Conservation (phyloP, 2,797 vertebrate species). For the Otolemur crassicaudatus region DNA sequence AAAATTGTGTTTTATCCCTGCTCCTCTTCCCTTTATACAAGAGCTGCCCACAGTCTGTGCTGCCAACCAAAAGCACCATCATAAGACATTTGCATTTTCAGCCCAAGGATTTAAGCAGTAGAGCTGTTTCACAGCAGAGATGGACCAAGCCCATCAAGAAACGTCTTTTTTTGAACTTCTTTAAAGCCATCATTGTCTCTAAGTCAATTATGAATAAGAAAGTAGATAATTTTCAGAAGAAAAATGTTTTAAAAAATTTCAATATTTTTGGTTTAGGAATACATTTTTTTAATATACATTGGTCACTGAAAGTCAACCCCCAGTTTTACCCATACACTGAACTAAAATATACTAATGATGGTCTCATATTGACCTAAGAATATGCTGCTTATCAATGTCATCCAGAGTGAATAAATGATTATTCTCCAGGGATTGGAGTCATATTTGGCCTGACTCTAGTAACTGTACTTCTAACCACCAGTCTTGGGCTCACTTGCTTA, state of each 20-base stretch:
- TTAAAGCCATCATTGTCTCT: background rate
- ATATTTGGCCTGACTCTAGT: background rate
- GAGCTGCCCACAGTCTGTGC: background rate
- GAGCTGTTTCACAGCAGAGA: background rate
- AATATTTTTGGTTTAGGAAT: constrained; percentile 37
- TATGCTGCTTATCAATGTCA: background rate
- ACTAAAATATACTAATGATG: background rate
- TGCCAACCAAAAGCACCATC: background rate
- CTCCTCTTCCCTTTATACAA: background rate
- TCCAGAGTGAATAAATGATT: background rate
- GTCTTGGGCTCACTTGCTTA: background rate
- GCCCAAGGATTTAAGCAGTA: background rate
- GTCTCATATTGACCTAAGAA: background rate
- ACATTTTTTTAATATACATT: background rate
- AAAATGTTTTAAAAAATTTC: background rate
- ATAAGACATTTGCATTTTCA: constrained; percentile 18
- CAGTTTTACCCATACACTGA: background rate
- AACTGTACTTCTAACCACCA: background rate
- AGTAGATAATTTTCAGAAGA: constrained; percentile 9
- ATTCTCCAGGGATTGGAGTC: constrained; percentile 24
- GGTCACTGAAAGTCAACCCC: background rate
- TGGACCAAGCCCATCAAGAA: background rate
- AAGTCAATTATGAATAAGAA: constrained; percentile 19
- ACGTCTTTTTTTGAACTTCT: background rate
- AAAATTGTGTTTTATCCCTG: background rate